phyloP scores from a whole-genome alignment of 2,113 vertebrate genomes.

The Eulemur rufifrons region DNA sequence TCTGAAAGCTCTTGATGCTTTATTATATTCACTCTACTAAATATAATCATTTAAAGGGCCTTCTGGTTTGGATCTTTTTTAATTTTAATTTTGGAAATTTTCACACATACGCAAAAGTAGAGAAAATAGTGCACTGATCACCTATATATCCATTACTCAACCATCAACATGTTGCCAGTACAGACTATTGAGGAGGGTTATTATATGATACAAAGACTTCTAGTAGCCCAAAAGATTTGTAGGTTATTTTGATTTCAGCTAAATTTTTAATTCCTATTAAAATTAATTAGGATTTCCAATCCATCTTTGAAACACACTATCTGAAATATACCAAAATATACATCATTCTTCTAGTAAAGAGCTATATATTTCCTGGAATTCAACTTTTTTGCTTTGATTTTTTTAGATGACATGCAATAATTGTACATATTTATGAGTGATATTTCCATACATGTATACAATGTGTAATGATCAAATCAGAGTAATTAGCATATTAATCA shows the following conservation, averaged over 20 bases:
- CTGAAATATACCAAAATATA: neutral
- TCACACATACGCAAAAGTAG: neutral
- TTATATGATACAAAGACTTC: neutral
- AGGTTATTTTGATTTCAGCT: neutral
- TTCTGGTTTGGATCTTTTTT: neutral
- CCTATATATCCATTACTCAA: neutral
- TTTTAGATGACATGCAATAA: neutral
- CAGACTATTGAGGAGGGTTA: neutral
- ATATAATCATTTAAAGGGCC: neutral
- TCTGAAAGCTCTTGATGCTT: neutral
- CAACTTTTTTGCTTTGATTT: neutral
- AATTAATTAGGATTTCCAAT: neutral
- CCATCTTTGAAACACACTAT: neutral
- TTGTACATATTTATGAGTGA: neutral
- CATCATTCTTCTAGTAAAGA: neutral
- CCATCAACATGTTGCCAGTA: neutral
- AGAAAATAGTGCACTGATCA: neutral
- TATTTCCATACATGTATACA: neutral
- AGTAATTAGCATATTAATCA: neutral
- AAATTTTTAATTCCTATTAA: neutral
- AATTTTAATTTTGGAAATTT: neutral
- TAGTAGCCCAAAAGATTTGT: neutral
- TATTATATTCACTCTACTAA: neutral
- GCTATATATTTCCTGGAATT: neutral
- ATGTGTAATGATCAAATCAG: neutral